Evolutionary conservation across 53 echinoderm and acorn worm genomes (phyloP).

Genomic region (Luidia sarsii): DNA sequence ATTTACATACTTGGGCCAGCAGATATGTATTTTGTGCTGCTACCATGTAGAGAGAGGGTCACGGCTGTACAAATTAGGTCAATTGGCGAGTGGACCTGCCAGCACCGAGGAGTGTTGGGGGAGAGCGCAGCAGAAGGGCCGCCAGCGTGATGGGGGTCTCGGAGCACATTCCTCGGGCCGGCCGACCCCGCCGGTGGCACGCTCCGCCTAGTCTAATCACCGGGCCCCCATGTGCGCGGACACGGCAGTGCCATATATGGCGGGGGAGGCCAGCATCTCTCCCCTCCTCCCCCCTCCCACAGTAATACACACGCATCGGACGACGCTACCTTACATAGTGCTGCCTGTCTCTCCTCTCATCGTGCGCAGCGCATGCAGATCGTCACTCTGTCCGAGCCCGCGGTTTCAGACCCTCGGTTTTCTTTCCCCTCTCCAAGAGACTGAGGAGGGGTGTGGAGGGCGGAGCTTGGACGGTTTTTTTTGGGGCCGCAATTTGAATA

Average conservation of each 20-base stretch:
- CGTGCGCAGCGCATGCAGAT: too few species aligned
- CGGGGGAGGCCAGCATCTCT: too few species aligned
- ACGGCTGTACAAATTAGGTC: constrained; percentile 13
- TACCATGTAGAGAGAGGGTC: too few species aligned
- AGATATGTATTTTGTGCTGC: too few species aligned
- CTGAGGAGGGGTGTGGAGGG: too few species aligned
- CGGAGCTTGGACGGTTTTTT: constrained; percentile 5
- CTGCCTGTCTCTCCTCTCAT: too few species aligned
- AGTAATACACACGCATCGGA: too few species aligned
- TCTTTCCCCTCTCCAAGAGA: not conserved
- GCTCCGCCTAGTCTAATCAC: constrained; percentile 20
- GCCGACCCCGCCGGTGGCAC: constrained; percentile 21
- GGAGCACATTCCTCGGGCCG: constrained; percentile 38
- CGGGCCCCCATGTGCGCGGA: constrained; percentile 12
- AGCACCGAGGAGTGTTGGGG: not conserved
- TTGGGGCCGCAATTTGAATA: constrained; percentile 24
- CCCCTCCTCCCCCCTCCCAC: not conserved
- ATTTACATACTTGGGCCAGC: too few species aligned
- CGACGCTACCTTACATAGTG: constrained; percentile 42
- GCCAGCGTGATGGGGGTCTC: not conserved
- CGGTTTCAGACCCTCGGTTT: too few species aligned
- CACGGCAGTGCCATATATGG: constrained; percentile 46
- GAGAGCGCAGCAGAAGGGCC: not conserved
- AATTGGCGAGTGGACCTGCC: not conserved
- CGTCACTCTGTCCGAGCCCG: too few species aligned